phyloP scores from a whole-genome alignment of 2,888 invertebrate genomes.

The Amphimallon solstitiale region DNA sequence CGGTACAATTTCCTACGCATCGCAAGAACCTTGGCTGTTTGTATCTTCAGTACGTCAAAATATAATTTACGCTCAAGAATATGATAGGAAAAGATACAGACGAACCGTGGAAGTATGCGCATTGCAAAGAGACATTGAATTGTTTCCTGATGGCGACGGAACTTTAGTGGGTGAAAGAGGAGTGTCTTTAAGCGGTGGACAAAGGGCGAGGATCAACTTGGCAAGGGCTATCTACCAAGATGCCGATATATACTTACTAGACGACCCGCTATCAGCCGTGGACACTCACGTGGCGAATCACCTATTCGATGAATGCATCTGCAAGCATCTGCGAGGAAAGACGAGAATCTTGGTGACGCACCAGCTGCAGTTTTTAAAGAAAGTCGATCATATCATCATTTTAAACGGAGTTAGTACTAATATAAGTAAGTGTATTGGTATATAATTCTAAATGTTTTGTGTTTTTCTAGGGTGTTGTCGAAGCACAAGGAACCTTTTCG shows the following conservation, averaged over 20 bases:
- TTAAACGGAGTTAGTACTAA: conserved; percentile 63
- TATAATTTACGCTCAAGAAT: conserved; percentile 78
- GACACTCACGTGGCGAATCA: conserved; percentile 81
- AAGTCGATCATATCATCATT: conserved; percentile 69
- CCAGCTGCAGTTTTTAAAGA: conserved; percentile 80
- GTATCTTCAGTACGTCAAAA: conserved; percentile 79
- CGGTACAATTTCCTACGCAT: conserved; percentile 75
- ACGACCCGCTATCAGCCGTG: conserved; percentile 84
- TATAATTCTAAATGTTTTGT: neutral
- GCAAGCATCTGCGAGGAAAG: conserved; percentile 66
- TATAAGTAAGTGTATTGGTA: neutral
- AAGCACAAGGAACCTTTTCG: conserved; percentile 56
- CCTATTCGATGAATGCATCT: conserved; percentile 79
- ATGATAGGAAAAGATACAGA: conserved; percentile 65
- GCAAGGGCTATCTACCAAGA: conserved; percentile 81
- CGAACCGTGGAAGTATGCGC: conserved; percentile 71
- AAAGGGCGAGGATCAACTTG: conserved; percentile 81
- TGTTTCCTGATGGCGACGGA: conserved; percentile 76
- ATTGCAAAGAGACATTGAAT: conserved; percentile 73
- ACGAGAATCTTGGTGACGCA: conserved; percentile 85
- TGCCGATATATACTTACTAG: conserved; percentile 80
- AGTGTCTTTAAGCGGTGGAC: conserved; percentile 81
- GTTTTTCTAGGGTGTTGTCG: conserved; percentile 62
- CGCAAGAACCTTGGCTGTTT: conserved; percentile 85
- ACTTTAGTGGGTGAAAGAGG: conserved; percentile 84